These are phyloP conservation scores for Hippocampus barbouri DNA, from an alignment of 2,113 vertebrate species.

Conservation along the genomic window DNA sequence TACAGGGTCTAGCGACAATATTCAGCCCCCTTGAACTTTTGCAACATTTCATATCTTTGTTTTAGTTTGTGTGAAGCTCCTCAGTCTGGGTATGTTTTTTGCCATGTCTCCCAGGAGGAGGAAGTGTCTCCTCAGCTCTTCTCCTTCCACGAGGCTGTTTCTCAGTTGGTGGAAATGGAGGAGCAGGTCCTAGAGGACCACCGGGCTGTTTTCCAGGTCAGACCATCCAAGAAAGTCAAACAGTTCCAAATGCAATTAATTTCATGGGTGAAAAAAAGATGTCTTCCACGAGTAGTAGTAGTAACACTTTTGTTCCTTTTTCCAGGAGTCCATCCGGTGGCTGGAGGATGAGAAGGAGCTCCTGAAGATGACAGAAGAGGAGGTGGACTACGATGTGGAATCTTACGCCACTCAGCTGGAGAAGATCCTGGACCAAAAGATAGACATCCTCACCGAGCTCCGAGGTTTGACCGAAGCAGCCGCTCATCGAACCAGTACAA, in stretches of 20 bases:
- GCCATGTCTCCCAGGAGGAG: slow-evolving; percentile 80
- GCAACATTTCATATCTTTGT: neutral
- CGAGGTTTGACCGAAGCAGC: slow-evolving; percentile 73
- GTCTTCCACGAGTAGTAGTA: neutral
- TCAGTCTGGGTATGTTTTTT: neutral
- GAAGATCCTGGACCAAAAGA: slow-evolving; percentile 95
- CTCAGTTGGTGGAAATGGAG: slow-evolving; percentile 98
- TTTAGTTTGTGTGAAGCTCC: neutral
- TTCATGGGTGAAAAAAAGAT: neutral
- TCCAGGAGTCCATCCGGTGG: slow-evolving; percentile 94
- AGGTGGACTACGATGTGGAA: slow-evolving; percentile 97
- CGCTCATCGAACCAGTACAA: neutral
- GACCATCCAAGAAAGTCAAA: slow-evolving; percentile 3
- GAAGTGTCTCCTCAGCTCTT: slow-evolving; percentile 97
- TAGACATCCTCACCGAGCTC: slow-evolving; percentile 91
- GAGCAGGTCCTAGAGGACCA: slow-evolving; percentile 97
- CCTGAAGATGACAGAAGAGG: slow-evolving; percentile 97
- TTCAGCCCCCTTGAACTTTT: no score
- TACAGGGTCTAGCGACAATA: no score
- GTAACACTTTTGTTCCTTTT: neutral
- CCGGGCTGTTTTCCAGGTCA: slow-evolving; percentile 93
- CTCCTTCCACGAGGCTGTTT: slow-evolving; percentile 96
- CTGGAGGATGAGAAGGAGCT: slow-evolving; percentile 94
- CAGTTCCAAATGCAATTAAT: neutral
- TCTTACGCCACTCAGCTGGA: slow-evolving; percentile 94